Evolutionary conservation across 2,888 invertebrate genomes (phyloP), one percentile per base, ranked within the genome.

Genomic region (Dione juno): DNA sequence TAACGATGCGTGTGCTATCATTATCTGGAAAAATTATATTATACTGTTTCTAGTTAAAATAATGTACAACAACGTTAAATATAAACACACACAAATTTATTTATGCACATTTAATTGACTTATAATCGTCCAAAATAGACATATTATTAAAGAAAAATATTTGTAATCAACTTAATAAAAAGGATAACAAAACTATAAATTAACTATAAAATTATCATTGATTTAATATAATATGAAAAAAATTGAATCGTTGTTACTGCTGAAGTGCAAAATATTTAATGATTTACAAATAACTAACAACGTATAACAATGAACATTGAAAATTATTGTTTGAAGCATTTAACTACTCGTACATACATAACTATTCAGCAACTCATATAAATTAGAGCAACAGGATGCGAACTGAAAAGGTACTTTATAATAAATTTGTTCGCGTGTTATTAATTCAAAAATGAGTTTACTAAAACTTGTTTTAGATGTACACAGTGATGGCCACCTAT

Each of bases 281-380:
- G 35, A 37, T 35, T 35, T 59, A 59, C 43, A n/a, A 59, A 41
- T 59, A 21, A 59, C 43, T 43, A 43, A 59, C 43, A 43, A 59
- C 21, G 14, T 43, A 21, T 58, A 58, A 58, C 21, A 59, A 59
- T 43, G 43, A n/a, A 3, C 59, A 28, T 59, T 59, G 41, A 58
- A 58, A 58, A 58, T 59, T 21, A 21, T 43, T 59, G 14, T 43
- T 59, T 59, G 13, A 43, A 59, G 43, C 59, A 59, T 59, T 58
- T 58, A 58, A 58, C 41, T 59, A n/a, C n/a, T n/a, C n/a, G n/a
- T n/a, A 43, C 21, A 43, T 43, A 41, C 41, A 14, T 43, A 59
- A 59, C 58, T 45, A 45, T 35, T 59, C 59, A 41, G 41, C 41
- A 59, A 59, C 43, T 59, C 59, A 41, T 43, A 59, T 41, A 43